phyloP scores from a whole-genome alignment of 1,140 invertebrate species.

The Philopotamus ludificatus region DNA sequence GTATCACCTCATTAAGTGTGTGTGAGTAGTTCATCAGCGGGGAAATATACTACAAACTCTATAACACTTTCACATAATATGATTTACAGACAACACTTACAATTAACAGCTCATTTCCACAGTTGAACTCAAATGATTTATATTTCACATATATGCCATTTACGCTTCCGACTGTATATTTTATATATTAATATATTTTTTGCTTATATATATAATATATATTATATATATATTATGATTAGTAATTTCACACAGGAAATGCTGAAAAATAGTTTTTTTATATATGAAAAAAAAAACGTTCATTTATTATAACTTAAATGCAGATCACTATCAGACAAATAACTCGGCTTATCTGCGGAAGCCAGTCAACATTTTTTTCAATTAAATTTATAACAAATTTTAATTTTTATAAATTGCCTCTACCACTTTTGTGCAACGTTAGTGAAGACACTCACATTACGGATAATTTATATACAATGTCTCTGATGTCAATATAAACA shows the following conservation, averaged over 20 bases:
- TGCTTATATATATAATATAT: constrained; percentile 12
- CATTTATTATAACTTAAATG: neutral
- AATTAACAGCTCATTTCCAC: constrained; percentile 33
- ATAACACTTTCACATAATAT: constrained; percentile 40
- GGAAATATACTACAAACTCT: constrained; percentile 33
- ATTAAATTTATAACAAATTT: neutral
- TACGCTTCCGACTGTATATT: constrained; percentile 22
- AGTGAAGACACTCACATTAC: neutral
- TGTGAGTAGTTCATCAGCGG: neutral
- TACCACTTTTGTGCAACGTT: constrained; percentile 12
- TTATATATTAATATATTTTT: neutral
- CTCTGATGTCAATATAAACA: neutral
- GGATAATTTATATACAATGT: neutral
- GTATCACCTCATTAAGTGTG: constrained; percentile 3
- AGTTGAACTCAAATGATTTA: constrained; percentile 21
- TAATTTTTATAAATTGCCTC: neutral
- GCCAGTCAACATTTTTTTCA: neutral
- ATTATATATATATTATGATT: neutral
- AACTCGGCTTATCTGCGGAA: neutral
- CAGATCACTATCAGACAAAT: neutral
- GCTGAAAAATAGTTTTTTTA: neutral
- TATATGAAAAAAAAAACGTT: no score
- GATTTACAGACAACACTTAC: constrained; percentile 40
- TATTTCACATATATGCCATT: constrained; percentile 32
- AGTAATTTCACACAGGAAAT: neutral